A percentile compares a stretch with the other conserved stretches of the same genome.
phyloP scores from a whole-genome alignment of 1,140 invertebrate genomes.

The Stegodyphus mimosarum region DNA sequence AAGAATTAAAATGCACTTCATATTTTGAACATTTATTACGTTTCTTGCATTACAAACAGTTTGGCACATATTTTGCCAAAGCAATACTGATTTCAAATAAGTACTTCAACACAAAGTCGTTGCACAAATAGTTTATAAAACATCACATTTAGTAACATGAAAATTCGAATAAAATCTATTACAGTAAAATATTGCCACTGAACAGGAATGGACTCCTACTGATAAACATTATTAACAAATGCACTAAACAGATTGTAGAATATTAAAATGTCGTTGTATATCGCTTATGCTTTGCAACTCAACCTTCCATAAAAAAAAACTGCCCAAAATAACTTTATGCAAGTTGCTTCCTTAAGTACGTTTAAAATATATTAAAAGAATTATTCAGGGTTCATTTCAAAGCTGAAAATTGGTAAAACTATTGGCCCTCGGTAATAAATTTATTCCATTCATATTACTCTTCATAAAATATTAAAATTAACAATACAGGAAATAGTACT shows the following conservation, averaged over 20 bases:
- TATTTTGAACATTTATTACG: too few relatives aligned
- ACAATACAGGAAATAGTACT: too few relatives aligned
- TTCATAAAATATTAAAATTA: too few relatives aligned
- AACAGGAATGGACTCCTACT: background rate
- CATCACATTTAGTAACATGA: conserved; percentile 25
- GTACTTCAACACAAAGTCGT: conserved; percentile 22
- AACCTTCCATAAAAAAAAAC: conserved; percentile 5
- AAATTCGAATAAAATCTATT: conserved; percentile 24
- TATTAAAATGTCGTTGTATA: background rate
- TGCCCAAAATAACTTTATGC: background rate
- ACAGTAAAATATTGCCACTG: conserved; percentile 27
- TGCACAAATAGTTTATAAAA: conserved; percentile 33
- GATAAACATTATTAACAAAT: background rate
- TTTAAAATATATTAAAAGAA: too few relatives aligned
- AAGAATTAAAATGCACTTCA: too few relatives aligned
- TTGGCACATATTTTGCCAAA: conserved; percentile 28
- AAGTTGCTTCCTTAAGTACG: too few relatives aligned
- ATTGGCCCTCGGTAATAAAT: too few relatives aligned
- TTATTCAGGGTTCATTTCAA: too few relatives aligned
- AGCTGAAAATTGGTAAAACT: too few relatives aligned
- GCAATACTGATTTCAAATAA: conserved; percentile 38
- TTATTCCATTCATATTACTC: too few relatives aligned
- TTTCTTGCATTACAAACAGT: conserved; percentile 15
- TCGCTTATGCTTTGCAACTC: background rate
- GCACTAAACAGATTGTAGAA: background rate